Percentiles rank a stretch among this genome's conserved stretches.
These are phyloP conservation scores for Mesorhabditis belari DNA, from an alignment of 2,888 invertebrate genomes.

Conservation along the genomic window DNA sequence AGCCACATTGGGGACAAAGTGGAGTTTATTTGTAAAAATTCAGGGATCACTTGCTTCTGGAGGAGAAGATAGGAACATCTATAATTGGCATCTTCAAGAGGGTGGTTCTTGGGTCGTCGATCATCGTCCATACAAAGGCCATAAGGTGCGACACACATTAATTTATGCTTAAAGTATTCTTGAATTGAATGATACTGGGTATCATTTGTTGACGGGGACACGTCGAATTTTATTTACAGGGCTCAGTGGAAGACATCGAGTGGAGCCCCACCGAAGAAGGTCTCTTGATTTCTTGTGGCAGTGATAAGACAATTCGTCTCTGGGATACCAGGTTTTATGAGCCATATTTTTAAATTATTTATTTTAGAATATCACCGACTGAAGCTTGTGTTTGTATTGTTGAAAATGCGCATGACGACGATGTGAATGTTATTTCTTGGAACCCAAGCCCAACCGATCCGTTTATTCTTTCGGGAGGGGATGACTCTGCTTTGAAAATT, in stretches of 20 bases:
- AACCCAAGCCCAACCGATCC: constrained; percentile 70
- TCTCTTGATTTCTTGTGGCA: constrained; percentile 64
- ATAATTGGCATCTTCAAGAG: constrained; percentile 80
- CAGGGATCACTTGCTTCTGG: constrained; percentile 80
- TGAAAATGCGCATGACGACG: constrained; percentile 76
- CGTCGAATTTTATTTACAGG: constrained; percentile 53
- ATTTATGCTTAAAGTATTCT: too few relatives aligned
- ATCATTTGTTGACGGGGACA: background rate
- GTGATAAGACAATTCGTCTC: constrained; percentile 69
- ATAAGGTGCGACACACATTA: too few relatives aligned
- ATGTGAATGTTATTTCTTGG: constrained; percentile 97
- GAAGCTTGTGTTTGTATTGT: constrained; percentile 86
- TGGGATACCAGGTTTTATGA: constrained; percentile 75
- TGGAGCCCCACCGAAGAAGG: constrained; percentile 92
- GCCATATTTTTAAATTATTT: background rate
- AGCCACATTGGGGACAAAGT: too few relatives aligned
- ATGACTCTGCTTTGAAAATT: constrained; percentile 84
- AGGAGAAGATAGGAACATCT: constrained; percentile 84
- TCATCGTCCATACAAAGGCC: constrained; percentile 77
- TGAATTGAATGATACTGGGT: too few relatives aligned
- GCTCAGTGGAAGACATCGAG: constrained; percentile 92
- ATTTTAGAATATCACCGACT: constrained; percentile 68
- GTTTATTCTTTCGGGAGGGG: constrained; percentile 83
- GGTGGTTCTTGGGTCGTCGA: constrained; percentile 79
- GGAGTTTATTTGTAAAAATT: constrained; percentile 9